phyloP scores from a whole-genome alignment of 2,113 vertebrate genomes.

The Pseudopipra pipra region DNA sequence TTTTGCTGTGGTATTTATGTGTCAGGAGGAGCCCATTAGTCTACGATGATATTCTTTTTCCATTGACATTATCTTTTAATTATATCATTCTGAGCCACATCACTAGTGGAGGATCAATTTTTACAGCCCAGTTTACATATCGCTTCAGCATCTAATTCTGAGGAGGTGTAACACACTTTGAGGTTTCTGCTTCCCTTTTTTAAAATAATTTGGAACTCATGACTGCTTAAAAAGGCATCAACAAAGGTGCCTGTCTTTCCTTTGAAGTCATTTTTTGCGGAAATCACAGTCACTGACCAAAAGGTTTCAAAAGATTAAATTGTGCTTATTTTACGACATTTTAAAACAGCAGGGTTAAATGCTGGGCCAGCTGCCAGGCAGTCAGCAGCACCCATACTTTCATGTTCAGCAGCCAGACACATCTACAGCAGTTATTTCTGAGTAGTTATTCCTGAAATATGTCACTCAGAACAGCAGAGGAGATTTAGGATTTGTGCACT shows the following conservation, averaged over 20 bases:
- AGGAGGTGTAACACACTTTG: slow-evolving; percentile 66
- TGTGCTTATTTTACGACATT: slow-evolving; percentile 78
- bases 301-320: slow-evolving; percentile 80
- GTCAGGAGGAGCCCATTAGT: slow-evolving; percentile 44
- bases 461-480: slow-evolving; percentile 57
- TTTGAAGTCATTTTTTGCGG: slow-evolving; percentile 79
- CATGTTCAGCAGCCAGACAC: slow-evolving; percentile 73
- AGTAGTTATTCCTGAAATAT: slow-evolving; percentile 62
- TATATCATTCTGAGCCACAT: slow-evolving; percentile 48
- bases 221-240: slow-evolving; percentile 69
- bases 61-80: slow-evolving; percentile 49
- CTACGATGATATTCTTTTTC: slow-evolving; percentile 29
- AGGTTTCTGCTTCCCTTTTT: slow-evolving; percentile 67
- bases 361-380: slow-evolving; percentile 72
- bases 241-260: slow-evolving; percentile 68
- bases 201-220: slow-evolving; percentile 61
- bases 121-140: slow-evolving; percentile 44
- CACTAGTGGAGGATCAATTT: slow-evolving; percentile 34
- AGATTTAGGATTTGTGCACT: slow-evolving; percentile 21
- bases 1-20: slow-evolving; percentile 26
- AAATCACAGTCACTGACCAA: slow-evolving; percentile 77
- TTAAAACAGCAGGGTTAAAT: slow-evolving; percentile 76
- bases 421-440: slow-evolving; percentile 55
- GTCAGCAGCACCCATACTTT: slow-evolving; percentile 73
- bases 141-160: slow-evolving; percentile 53